These are phyloP conservation scores for Crotalus tigris DNA, from an alignment of 2,113 vertebrate genomes.

Conservation along the genomic window DNA sequence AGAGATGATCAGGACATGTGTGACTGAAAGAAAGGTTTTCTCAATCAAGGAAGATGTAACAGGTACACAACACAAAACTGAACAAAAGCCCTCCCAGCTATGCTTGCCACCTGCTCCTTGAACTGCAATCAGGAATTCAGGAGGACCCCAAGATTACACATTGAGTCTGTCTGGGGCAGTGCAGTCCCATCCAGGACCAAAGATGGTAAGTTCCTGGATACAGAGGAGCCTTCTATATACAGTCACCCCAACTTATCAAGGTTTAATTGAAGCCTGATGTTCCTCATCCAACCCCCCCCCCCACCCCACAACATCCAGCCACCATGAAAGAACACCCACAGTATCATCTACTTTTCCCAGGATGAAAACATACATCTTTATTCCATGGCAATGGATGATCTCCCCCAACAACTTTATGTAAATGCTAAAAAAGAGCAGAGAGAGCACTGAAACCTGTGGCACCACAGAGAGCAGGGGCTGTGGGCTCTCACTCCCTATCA, in stretches of 20 bases:
- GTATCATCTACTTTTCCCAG: not conserved
- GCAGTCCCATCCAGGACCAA: not conserved
- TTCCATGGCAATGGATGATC: not conserved
- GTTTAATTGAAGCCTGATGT: not conserved
- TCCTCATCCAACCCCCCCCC: not conserved
- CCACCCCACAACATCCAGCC: not conserved
- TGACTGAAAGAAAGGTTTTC: too few species aligned
- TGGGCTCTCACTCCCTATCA: not conserved
- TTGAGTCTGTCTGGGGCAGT: not conserved
- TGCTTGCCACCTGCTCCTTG: not conserved
- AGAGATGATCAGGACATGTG: not conserved
- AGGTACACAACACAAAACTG: not conserved
- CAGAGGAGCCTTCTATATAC: not conserved
- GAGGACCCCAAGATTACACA: not conserved
- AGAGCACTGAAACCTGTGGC: not conserved
- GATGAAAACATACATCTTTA: not conserved
- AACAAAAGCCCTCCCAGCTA: not conserved
- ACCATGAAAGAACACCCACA: not conserved
- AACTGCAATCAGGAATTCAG: not conserved
- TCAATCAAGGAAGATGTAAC: not conserved
- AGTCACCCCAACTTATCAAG: not conserved
- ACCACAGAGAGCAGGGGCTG: not conserved
- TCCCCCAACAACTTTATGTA: not conserved
- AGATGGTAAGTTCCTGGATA: not conserved
- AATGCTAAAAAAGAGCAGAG: not conserved